Percentiles rank a stretch among this genome's conserved stretches.
phyloP scores from a whole-genome alignment of 92 coral and sea anemone genomes.

The Phenganax subtilis region DNA sequence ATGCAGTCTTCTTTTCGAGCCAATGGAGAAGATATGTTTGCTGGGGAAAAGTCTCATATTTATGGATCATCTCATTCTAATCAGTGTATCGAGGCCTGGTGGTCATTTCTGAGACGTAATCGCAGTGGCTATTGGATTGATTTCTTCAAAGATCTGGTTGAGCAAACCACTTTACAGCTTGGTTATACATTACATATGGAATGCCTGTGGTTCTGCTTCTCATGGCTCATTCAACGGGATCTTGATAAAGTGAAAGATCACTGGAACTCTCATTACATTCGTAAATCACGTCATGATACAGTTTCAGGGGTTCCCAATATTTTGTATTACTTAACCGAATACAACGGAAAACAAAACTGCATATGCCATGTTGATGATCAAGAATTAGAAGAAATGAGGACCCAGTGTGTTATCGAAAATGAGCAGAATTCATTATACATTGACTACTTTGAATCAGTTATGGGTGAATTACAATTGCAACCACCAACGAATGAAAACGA shows the following conservation, averaged over 20 bases:
- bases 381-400: background rate
- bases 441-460: background rate
- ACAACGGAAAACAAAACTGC: background rate
- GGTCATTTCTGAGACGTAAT: constrained; percentile 10
- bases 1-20: constrained; percentile 25
- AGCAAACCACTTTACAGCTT: constrained; percentile 6
- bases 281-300: constrained; percentile 2
- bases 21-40: background rate
- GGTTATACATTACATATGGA: constrained; percentile 8
- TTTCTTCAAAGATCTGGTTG: constrained; percentile 22
- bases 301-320: constrained; percentile 18
- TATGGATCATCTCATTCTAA: constrained; percentile 8
- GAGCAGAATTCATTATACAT: background rate
- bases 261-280: constrained; percentile 14
- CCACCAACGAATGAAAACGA: background rate
- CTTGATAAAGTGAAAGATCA: constrained; percentile 14
- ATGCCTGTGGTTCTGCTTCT: constrained; percentile 27
- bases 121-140: constrained; percentile 1
- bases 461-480: background rate
- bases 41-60: constrained; percentile 24
- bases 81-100: constrained; percentile 20
- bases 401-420: background rate
- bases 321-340: constrained; percentile 6
- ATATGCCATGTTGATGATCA: background rate
- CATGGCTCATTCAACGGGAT: background rate